Percentiles rank a stretch among this genome's conserved stretches.
Evolutionary conservation across 2,888 invertebrate genomes (phyloP).

Genomic region (Chirona hameri): DNA sequence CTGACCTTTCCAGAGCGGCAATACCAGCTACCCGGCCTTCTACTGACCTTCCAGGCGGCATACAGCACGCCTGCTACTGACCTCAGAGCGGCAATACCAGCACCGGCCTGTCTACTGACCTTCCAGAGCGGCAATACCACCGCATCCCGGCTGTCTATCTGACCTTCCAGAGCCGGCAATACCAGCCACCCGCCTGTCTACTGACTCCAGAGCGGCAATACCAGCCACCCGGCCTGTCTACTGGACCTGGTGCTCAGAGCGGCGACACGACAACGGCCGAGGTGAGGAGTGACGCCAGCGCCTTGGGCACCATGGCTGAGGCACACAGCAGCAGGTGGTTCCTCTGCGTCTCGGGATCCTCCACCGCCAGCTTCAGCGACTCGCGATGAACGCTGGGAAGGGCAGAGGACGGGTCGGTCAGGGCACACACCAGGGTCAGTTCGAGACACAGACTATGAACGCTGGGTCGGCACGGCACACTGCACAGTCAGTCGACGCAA

Average conservation of each 20-base stretch:
- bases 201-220: constrained; percentile 8
- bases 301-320: constrained; percentile 32
- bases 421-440: neutral
- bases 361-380: constrained; percentile 2
- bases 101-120: neutral
- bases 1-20: neutral
- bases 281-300: constrained; percentile 30
- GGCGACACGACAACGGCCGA: constrained; percentile 9
- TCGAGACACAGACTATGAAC: no score
- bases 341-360: neutral
- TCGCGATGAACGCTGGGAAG: neutral
- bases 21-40: no score
- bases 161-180: no score
- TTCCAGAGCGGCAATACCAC: neutral
- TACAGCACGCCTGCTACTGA: neutral
- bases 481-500: no score
- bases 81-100: neutral
- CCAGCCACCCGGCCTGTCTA: no score
- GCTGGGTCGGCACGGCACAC: no score
- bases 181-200: neutral
- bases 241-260: neutral
- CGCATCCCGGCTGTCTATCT: no score
- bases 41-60: no score
- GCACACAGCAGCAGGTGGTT: constrained; percentile 28
- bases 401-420: neutral